Conservation (phyloP, 2,797 vertebrate genomes). For the Enteromius mattozi region DNA sequence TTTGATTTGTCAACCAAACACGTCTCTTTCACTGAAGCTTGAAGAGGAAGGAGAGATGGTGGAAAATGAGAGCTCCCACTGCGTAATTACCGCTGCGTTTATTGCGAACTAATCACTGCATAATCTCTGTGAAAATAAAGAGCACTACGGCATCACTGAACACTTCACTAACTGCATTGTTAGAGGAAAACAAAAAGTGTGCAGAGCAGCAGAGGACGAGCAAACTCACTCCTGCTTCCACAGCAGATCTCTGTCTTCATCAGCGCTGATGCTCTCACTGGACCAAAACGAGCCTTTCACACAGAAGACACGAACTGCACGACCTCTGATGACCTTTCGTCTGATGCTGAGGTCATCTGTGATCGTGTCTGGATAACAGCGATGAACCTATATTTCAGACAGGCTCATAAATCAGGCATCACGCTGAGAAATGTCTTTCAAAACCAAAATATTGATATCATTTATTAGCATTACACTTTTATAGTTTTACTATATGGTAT, state of each 20-base stretch:
- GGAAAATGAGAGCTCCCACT: slow-evolving; percentile 53
- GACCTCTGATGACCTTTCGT: neutral
- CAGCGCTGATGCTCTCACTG: neutral
- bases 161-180: slow-evolving; percentile 53
- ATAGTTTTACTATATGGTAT: neutral
- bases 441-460: neutral
- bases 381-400: neutral
- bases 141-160: slow-evolving; percentile 24
- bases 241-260: neutral
- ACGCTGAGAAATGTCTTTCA: neutral
- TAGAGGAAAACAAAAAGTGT: slow-evolving; percentile 37
- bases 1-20: neutral
- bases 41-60: slow-evolving; percentile 46
- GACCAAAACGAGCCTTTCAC: neutral
- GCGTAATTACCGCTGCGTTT: slow-evolving; percentile 50
- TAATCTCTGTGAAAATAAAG: slow-evolving; percentile 39
- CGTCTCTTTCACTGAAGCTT: slow-evolving; percentile 28
- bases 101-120: slow-evolving; percentile 48
- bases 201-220: slow-evolving; percentile 39
- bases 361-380: neutral
- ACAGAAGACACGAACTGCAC: neutral
- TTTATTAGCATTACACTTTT: neutral
- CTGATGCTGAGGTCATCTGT: neutral
- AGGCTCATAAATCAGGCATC: neutral
- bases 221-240: neutral